A percentile compares a stretch with the other conserved stretches of the same genome.
Evolutionary conservation across 2,888 invertebrate genomes (phyloP).

Genomic region (Odontocerum albicorne): DNA sequence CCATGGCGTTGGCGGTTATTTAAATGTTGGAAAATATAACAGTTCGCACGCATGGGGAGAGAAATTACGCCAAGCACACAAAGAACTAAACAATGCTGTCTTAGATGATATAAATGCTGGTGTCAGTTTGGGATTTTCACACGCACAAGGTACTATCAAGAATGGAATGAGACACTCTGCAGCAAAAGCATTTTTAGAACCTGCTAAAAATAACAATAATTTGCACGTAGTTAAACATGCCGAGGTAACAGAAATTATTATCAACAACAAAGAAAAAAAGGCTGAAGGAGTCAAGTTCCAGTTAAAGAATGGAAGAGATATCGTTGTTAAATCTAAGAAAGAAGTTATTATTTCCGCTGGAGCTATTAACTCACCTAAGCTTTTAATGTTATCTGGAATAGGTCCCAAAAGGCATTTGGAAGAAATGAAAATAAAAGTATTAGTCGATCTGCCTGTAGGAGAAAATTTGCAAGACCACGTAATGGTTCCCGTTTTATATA

Average conservation of each 20-base stretch:
- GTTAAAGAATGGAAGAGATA: slow-evolving; percentile 39
- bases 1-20: slow-evolving; percentile 49
- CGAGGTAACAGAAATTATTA: slow-evolving; percentile 47
- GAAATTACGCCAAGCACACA: slow-evolving; percentile 47
- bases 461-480: slow-evolving; percentile 51
- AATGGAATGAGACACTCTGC: slow-evolving; percentile 54
- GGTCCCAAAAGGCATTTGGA: slow-evolving; percentile 47
- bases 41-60: slow-evolving; percentile 43
- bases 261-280: slow-evolving; percentile 45
- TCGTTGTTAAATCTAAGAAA: slow-evolving; percentile 42
- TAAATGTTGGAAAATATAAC: slow-evolving; percentile 42
- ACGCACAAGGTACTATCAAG: slow-evolving; percentile 49
- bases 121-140: slow-evolving; percentile 53
- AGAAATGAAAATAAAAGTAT: slow-evolving; percentile 42
- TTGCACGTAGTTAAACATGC: slow-evolving; percentile 45
- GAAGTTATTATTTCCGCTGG: slow-evolving; percentile 54
- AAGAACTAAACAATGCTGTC: slow-evolving; percentile 49
- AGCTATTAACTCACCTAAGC: slow-evolving; percentile 50
- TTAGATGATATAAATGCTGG: slow-evolving; percentile 47
- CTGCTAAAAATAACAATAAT: slow-evolving; percentile 40
- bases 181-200: slow-evolving; percentile 55
- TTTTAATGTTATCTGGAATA: slow-evolving; percentile 54
- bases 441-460: slow-evolving; percentile 51
- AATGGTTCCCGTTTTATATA: slow-evolving; percentile 41
- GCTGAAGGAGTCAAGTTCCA: slow-evolving; percentile 44